These are phyloP conservation scores for Diprion similis DNA, from an alignment of 1,140 invertebrate species.

Conservation along the genomic window DNA sequence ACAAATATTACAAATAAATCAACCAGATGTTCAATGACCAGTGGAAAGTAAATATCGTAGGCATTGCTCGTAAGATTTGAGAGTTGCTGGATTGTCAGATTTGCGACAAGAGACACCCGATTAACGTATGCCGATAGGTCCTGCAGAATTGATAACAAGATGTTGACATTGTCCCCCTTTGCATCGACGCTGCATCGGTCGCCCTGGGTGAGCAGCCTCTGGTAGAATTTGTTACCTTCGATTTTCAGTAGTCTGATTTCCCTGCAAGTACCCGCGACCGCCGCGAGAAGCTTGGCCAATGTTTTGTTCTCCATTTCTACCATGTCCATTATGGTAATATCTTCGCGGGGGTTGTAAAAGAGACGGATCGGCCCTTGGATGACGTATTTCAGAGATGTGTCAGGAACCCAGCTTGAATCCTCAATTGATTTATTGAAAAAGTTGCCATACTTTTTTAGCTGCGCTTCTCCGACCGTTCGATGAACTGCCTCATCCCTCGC, in stretches of 20 bases:
- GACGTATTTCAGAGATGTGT: conserved; percentile 56
- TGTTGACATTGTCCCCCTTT: conserved; percentile 39
- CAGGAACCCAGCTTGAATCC: conserved; percentile 50
- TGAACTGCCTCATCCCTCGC: conserved; percentile 53
- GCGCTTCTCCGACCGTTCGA: conserved; percentile 69
- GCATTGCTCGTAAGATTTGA: conserved; percentile 42
- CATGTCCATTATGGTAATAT: conserved; percentile 71
- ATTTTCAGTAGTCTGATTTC: conserved; percentile 75
- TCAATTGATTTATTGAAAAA: conserved; percentile 73
- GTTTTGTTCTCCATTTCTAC: conserved; percentile 83
- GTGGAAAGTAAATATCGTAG: conserved; percentile 53
- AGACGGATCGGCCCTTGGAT: conserved; percentile 63
- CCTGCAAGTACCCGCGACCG: conserved; percentile 78
- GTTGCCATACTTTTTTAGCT: conserved; percentile 72
- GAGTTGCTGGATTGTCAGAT: conserved; percentile 48
- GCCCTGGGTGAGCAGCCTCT: conserved; percentile 69
- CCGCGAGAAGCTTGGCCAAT: conserved; percentile 82
- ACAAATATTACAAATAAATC: conserved; percentile 74
- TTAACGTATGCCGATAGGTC: conserved; percentile 61
- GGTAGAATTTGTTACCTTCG: conserved; percentile 73
- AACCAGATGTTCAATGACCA: conserved; percentile 67
- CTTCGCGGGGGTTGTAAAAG: conserved; percentile 70
- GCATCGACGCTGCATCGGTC: conserved; percentile 57
- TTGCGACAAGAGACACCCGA: conserved; percentile 47
- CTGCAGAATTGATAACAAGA: conserved; percentile 49